Base-by-base conservation (phyloP, 2,888 invertebrate species). In the Hylaea fasciaria region DNA sequence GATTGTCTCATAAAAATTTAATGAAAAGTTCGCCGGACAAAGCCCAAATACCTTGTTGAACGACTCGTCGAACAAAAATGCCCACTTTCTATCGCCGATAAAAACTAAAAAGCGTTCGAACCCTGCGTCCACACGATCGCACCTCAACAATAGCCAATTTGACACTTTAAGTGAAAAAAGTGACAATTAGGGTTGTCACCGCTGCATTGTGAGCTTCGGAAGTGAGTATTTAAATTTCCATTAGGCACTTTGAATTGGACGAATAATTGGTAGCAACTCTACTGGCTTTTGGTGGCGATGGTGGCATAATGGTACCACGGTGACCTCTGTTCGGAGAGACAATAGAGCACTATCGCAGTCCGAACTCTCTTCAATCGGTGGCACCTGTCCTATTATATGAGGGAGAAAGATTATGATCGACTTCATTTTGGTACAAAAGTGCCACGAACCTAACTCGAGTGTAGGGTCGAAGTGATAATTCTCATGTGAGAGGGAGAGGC, bases 181-280 rank as follows among this genome's bases (percentile, higher is more conserved):
- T 73, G 72, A 73, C 87, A 87, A 88, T 88, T 87, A 88, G 85
- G 82, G 82, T 74, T 83, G 79, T 80, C 78, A 74, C 79, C 76
- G 70, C 75, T 49, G 82, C 80, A 83, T 86, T 87, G 85, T 82
- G 68, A 76, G 65, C 70, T 69, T 72, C 85, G 91, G 89, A 89
- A 89, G 83, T 82, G 78, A 82, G 80, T 87, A 86, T 91, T 92
- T 91, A 91, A 91, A 89, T 87, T 87, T 90, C 91, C 91, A 92
- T 91, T 91, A 91, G 83, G 80, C 82, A 75, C 83, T 81, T 78
- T 78, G 80, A 81, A 80, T 81, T 73, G 78, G 66, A 57, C 39
- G 57, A 32, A 73, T 66, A 77, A 80, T 80, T 76, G 77, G 74
- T 68, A 72, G 73, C 74, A 73, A 68, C 71, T 72, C 73, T 72